A percentile compares a stretch with the other conserved stretches of the same genome.
Evolutionary conservation across 2,113 vertebrate species (phyloP).

Genomic region (Hippocampus comes): DNA sequence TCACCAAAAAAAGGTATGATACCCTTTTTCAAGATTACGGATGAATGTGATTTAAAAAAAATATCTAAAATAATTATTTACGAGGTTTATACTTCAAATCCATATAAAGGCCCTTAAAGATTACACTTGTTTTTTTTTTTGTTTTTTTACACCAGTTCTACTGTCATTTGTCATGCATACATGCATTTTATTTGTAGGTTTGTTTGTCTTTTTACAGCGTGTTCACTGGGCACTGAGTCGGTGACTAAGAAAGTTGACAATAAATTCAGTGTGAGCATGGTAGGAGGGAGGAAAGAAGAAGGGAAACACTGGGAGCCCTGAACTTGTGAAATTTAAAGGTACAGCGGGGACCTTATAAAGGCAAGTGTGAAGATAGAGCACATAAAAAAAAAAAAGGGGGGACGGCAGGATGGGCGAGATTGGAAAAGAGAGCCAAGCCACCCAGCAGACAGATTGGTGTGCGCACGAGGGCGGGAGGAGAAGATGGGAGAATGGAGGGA

Average conservation of each 20-base stretch:
- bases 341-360: slow-evolving; percentile 49
- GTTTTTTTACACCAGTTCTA: slow-evolving; percentile 4
- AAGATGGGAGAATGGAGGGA: slow-evolving; percentile 26
- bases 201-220: slow-evolving; percentile 10
- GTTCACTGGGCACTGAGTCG: slow-evolving; percentile 7
- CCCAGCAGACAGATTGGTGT: slow-evolving; percentile 51
- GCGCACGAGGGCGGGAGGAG: slow-evolving; percentile 33
- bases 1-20: too few relatives aligned
- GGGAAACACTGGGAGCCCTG: slow-evolving; percentile 33
- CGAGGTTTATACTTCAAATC: neutral
- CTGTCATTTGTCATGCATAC: slow-evolving; percentile 3
- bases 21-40: too few relatives aligned
- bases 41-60: too few relatives aligned
- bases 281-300: slow-evolving; percentile 23
- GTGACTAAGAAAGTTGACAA: slow-evolving; percentile 30
- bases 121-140: neutral
- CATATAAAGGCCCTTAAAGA: neutral
- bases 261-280: slow-evolving; percentile 20
- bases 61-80: too few relatives aligned
- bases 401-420: slow-evolving; percentile 33
- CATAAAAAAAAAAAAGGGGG: slow-evolving; percentile 32
- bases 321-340: slow-evolving; percentile 60
- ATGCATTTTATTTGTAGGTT: slow-evolving; percentile 4
- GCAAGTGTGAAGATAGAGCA: slow-evolving; percentile 48
- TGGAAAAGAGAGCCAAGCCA: slow-evolving; percentile 51